Evolutionary conservation across 2,797 vertebrate species (phyloP).

Genomic region (Nasua narica): DNA sequence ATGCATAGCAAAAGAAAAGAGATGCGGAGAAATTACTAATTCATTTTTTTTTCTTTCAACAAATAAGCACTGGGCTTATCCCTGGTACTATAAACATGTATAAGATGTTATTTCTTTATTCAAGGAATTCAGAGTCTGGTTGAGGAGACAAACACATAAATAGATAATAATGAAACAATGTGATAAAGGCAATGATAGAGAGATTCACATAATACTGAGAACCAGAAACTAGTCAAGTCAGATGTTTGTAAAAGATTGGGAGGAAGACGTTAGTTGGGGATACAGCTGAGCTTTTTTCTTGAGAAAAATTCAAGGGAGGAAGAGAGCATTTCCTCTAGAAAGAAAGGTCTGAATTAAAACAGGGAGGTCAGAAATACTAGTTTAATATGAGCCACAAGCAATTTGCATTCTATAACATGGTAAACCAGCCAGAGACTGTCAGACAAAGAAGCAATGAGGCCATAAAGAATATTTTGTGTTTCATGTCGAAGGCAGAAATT

Average conservation of each 20-base stretch:
- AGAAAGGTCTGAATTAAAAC: background rate
- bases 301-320: background rate
- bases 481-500: background rate
- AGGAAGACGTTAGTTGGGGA: background rate
- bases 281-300: background rate
- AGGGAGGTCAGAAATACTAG: background rate
- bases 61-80: background rate
- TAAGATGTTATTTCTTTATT: conserved; percentile 13
- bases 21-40: conserved; percentile 24
- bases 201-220: background rate
- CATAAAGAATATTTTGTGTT: background rate
- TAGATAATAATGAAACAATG: background rate
- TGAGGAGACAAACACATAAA: background rate
- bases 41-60: conserved; percentile 41
- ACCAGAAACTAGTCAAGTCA: background rate
- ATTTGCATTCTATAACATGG: background rate
- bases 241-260: background rate
- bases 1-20: conserved; percentile 27
- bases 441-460: background rate
- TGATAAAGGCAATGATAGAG: background rate
- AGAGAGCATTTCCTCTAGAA: background rate
- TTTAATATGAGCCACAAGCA: background rate
- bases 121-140: background rate
- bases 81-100: background rate
- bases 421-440: background rate